Evolutionary conservation across 2,888 invertebrate species (phyloP).

Genomic region (Polylopha cassiicola): DNA sequence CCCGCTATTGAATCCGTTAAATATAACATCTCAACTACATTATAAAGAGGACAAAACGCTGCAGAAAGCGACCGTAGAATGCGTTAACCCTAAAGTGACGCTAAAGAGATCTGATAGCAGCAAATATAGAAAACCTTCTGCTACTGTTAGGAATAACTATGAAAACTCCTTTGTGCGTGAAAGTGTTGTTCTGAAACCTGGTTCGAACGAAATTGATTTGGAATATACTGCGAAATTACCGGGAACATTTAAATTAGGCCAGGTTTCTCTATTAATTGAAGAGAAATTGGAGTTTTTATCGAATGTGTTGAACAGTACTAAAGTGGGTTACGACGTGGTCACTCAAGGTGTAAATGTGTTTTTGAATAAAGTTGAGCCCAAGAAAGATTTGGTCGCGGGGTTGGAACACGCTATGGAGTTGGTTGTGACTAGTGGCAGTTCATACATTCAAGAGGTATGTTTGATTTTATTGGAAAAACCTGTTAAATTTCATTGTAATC

Average conservation of each 20-base stretch:
- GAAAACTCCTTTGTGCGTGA: constrained; percentile 75
- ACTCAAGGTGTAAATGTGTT: constrained; percentile 70
- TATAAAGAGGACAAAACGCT: constrained; percentile 90
- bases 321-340: constrained; percentile 76
- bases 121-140: constrained; percentile 81
- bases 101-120: constrained; percentile 84
- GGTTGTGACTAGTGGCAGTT: constrained; percentile 87
- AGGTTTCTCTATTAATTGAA: constrained; percentile 80
- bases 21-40: constrained; percentile 83
- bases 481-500: no score
- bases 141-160: constrained; percentile 81
- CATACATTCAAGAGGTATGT: constrained; percentile 81
- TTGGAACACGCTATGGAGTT: constrained; percentile 87
- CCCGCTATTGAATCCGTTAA: constrained; percentile 76
- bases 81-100: constrained; percentile 79
- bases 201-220: constrained; percentile 79
- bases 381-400: constrained; percentile 87
- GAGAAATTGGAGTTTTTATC: constrained; percentile 86
- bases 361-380: constrained; percentile 72
- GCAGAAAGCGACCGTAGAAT: constrained; percentile 84
- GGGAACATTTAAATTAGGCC: constrained; percentile 84
- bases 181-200: constrained; percentile 78
- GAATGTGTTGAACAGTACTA: constrained; percentile 72
- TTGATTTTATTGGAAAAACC: constrained; percentile 29
- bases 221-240: constrained; percentile 79